Base-by-base conservation (phyloP, 2,797 vertebrate species). In the Halcyon badia region DNA sequence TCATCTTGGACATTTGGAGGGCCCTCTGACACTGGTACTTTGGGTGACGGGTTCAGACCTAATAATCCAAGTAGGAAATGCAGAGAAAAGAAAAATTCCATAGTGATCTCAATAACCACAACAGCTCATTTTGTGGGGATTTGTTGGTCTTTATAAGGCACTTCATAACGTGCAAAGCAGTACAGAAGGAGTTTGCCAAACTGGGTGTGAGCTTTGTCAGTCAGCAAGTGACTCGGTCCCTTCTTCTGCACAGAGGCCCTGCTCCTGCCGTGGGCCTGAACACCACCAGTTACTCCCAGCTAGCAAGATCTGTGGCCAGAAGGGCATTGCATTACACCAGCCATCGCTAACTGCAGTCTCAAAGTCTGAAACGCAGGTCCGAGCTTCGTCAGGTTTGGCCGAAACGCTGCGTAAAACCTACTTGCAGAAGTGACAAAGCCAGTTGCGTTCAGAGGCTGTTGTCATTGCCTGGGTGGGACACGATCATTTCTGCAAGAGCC, bases 401-500 rank as follows among this genome's bases (percentile, higher is more conserved):
- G 51, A 83, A 90, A 66, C 1, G 1, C 25, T 1, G 0, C 5
- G 17, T 44, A 60, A 81, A 80, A 41, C 28, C 60, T 44, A 14
- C 11, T 56, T 44, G 57, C 8, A 9, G 24, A 52, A 58, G 72
- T 48, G 30, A 65, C 30, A 69, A 42, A 4, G 17, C 37, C 4
- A 0, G 26, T 37, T 86, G 65, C 28, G 4, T 73, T 88, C 60
- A 73, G 48, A 71, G 65, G 39, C 56, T 33, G 14, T 20, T 61
- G 13, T 57, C 52, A 11, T 26, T 76, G 85, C 83, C 77, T 79
- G 80, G 51, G 8, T 84, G 35, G 5, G 39, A 48, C n/a, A 39
- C 15, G 58, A 22, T 54, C 17, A 72, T 82, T 77, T 46, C 75
- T 94, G 62, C 20, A 83, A 89, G 28, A 71, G 66, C 48, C 46